Evolutionary conservation across 2,888 invertebrate species (phyloP).

Genomic region (Subacronicta megacephala): DNA sequence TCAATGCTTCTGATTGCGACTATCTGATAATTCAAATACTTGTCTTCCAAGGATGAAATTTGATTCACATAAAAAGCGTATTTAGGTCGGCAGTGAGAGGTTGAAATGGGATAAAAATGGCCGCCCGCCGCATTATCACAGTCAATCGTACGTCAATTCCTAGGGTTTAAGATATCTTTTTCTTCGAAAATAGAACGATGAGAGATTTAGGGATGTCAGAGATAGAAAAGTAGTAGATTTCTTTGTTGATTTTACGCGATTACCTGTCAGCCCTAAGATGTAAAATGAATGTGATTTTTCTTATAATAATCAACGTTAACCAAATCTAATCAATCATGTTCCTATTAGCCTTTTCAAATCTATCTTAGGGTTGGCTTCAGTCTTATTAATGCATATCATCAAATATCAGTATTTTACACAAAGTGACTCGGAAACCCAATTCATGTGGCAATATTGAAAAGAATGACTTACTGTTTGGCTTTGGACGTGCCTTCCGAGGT

Average conservation of each 20-base stretch:
- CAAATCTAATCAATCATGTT: too few relatives aligned
- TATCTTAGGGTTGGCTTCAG: too few relatives aligned
- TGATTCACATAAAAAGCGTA: constrained; percentile 62
- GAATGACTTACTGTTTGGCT: too few relatives aligned
- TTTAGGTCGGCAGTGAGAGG: constrained; percentile 33
- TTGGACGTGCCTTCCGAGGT: too few relatives aligned
- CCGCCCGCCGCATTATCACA: constrained; percentile 22
- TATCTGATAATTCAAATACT: constrained; percentile 50
- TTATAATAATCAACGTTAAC: too few relatives aligned
- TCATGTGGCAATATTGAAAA: too few relatives aligned
- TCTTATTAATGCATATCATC: too few relatives aligned
- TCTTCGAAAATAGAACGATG: constrained; percentile 5
- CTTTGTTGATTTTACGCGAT: not conserved
- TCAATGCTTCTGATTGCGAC: constrained; percentile 7
- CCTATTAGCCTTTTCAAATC: too few relatives aligned
- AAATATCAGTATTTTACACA: too few relatives aligned
- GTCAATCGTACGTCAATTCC: constrained; percentile 34
- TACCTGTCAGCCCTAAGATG: constrained; percentile 3
- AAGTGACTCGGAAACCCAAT: too few relatives aligned
- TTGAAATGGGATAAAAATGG: constrained; percentile 54
- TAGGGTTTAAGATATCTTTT: constrained; percentile 38
- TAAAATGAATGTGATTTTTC: not conserved
- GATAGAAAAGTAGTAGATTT: constrained; percentile 8
- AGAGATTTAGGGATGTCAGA: constrained; percentile 13
- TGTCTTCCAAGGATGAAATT: constrained; percentile 56